phyloP scores from a whole-genome alignment of 2,888 invertebrate genomes.

The Oeneis ivallda region DNA sequence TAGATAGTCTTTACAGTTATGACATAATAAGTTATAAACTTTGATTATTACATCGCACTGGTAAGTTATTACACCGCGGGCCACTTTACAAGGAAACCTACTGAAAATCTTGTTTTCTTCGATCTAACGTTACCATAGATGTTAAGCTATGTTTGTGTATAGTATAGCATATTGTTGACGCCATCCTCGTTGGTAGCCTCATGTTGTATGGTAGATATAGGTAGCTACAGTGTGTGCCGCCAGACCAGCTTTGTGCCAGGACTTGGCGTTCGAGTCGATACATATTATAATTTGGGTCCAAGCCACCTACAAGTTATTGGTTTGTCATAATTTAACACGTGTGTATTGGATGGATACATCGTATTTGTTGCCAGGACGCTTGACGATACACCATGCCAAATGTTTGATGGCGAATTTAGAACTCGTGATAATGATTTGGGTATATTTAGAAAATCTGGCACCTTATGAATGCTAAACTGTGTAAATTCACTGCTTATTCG shows the following conservation, averaged over 20 bases:
- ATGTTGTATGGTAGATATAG: conserved; percentile 40
- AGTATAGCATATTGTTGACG: conserved; percentile 25
- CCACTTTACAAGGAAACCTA: too few species aligned
- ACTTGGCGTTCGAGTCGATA: conserved; percentile 71
- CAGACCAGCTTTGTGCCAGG: conserved; percentile 46
- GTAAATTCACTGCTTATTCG: background rate
- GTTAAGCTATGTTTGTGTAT: background rate
- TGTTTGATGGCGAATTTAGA: conserved; percentile 34
- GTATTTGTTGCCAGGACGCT: conserved; percentile 59
- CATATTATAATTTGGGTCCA: conserved; percentile 69
- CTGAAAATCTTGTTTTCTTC: too few species aligned
- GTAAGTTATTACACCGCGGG: too few species aligned
- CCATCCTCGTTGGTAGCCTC: conserved; percentile 26
- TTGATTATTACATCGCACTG: too few species aligned
- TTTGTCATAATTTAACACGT: conserved; percentile 77
- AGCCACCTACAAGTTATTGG: conserved; percentile 74
- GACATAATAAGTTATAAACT: too few species aligned
- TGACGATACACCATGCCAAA: conserved; percentile 32
- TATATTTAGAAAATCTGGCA: conserved; percentile 17
- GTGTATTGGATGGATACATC: conserved; percentile 53
- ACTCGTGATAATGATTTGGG: conserved; percentile 20
- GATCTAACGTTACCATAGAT: background rate
- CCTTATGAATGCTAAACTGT: background rate
- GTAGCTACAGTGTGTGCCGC: conserved; percentile 39
- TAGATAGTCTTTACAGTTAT: too few species aligned